A percentile compares a stretch with the other conserved stretches of the same genome.
These are phyloP conservation scores for Proteles cristata DNA, from an alignment of 2,113 vertebrate genomes.

Conservation along the genomic window DNA sequence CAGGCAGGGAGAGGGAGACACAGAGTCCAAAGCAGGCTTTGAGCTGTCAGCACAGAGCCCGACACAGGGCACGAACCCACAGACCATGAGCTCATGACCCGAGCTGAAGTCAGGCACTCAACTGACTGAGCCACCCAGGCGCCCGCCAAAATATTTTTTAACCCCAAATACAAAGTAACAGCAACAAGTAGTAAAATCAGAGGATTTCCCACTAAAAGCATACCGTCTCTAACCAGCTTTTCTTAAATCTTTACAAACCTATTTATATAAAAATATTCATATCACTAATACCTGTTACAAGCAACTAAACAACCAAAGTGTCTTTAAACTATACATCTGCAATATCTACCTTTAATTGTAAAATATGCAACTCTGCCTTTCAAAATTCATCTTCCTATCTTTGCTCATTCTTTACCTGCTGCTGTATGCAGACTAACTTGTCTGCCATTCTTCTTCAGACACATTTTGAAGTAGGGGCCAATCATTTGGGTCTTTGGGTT, in stretches of 20 bases:
- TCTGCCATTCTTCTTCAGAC: neutral
- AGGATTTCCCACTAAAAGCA: neutral
- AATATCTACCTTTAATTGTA: neutral
- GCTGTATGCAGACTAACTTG: neutral
- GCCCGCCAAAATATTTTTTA: neutral
- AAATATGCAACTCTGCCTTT: slow-evolving; percentile 19
- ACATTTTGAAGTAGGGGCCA: neutral
- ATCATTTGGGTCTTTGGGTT: neutral
- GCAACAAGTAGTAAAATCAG: neutral
- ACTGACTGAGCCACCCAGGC: too few relatives aligned
- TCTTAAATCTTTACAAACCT: slow-evolving; percentile 37
- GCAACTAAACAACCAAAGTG: neutral
- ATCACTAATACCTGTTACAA: neutral
- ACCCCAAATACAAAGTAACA: neutral
- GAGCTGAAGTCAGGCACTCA: too few relatives aligned
- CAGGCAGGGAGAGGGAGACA: too few relatives aligned
- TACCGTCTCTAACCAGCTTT: neutral
- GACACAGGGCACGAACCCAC: too few relatives aligned
- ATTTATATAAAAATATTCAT: slow-evolving; percentile 11
- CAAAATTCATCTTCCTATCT: slow-evolving; percentile 27
- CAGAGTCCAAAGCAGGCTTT: too few relatives aligned
- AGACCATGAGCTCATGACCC: too few relatives aligned
- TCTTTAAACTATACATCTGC: neutral
- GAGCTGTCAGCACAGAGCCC: too few relatives aligned
- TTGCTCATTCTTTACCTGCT: neutral